Percentiles rank a stretch among this genome's conserved stretches.
phyloP scores from a whole-genome alignment of 2,888 invertebrate genomes.

The Microdon myrmicae region DNA sequence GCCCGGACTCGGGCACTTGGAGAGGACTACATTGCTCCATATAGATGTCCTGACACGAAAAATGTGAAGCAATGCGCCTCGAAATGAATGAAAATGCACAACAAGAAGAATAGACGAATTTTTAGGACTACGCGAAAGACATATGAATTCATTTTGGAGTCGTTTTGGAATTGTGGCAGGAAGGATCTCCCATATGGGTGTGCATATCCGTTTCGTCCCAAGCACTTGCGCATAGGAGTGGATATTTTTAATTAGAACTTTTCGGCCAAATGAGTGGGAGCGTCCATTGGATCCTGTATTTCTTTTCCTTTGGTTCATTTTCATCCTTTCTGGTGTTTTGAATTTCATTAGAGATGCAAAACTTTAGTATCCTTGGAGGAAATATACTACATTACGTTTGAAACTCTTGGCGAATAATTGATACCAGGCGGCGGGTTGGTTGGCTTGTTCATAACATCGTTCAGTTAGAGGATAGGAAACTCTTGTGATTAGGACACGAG shows the following conservation, averaged over 20 bases:
- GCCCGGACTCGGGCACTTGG: not conserved
- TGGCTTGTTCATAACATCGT: no score
- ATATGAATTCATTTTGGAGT: conserved; percentile 32
- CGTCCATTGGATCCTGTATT: not conserved
- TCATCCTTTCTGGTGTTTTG: conserved; percentile 21
- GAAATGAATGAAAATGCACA: conserved; percentile 32
- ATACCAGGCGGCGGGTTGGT: conserved; percentile 5
- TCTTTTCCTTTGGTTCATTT: conserved; percentile 4
- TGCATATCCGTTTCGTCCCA: conserved; percentile 18
- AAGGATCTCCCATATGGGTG: conserved; percentile 34
- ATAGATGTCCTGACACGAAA: not conserved
- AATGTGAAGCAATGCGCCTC: conserved; percentile 6
- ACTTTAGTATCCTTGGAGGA: conserved; percentile 37
- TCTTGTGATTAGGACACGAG: no score
- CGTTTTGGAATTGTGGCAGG: conserved; percentile 8
- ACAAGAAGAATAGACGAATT: conserved; percentile 26
- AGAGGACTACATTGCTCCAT: not conserved
- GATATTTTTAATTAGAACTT: conserved; percentile 52
- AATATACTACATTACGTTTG: conserved; percentile 32
- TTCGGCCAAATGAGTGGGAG: conserved; percentile 40
- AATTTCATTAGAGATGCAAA: conserved; percentile 44
- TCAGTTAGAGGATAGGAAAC: no score
- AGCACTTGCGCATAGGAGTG: conserved; percentile 38
- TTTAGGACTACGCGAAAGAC: conserved; percentile 24
- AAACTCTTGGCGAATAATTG: conserved; percentile 25